Evolutionary conservation across 2,888 invertebrate genomes (phyloP), one percentile per base, ranked within the genome.

Genomic region (Tyria jacobaeae): DNA sequence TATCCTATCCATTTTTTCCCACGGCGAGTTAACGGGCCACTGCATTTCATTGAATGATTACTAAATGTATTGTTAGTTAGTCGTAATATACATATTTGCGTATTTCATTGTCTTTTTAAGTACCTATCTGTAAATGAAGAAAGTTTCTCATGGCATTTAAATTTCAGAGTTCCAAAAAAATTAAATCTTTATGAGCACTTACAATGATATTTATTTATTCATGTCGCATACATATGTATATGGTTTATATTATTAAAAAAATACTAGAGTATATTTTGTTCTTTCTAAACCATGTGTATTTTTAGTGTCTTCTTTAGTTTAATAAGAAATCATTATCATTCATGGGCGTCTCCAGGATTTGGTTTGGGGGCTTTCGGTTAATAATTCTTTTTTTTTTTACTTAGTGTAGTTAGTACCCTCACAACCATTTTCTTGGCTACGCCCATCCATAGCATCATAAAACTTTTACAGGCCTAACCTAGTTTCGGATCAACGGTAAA

Each of bases 31-130:
- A 75, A 77, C 78, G 68, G 73, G 37, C 65, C 69, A 76, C 69
- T 68, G 71, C 71, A 71, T 73, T 76, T 78, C 78, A 78, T 76
- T 78, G 73, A 66, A 76, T 78, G 78, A 71, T 75, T 70, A 71
- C 71, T 57, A 54, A 51, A 60, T 72, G 62, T 50, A 68, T 65
- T 76, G 68, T 57, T 37, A 27, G 58, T 78, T 75, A 75, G 31
- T 72, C 75, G 68, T 73, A n/a, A n/a, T n/a, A n/a, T n/a, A n/a
- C n/a, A 51, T 48, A 54, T 59, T 54, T 66, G 60, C 41, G 64
- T 66, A 65, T 75, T 61, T 70, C 15, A 39, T 59, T 62, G 54
- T 57, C 44, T 53, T 64, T 35, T 17, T 49, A 47, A 41, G 21
- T 55, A 63, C 34, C 27, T 31, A n/a, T n/a, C n/a, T n/a, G n/a